phyloP scores from a whole-genome alignment of 2,888 invertebrate genomes.

The Villa cingulata region DNA sequence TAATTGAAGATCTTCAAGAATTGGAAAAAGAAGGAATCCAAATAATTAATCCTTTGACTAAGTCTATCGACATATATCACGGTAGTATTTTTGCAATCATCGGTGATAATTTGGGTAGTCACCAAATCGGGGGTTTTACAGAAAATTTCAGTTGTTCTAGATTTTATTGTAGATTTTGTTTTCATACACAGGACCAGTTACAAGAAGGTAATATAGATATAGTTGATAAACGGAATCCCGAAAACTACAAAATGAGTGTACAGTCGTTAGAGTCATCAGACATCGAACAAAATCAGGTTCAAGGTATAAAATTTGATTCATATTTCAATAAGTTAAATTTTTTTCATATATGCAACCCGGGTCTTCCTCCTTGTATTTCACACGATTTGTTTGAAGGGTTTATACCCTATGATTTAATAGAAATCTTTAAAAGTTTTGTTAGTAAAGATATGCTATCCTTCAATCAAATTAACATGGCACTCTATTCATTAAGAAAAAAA shows the following conservation, averaged over 20 bases:
- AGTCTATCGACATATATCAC: slow-evolving; percentile 9
- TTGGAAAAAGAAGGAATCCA: slow-evolving; percentile 18
- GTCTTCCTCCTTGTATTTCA: slow-evolving; percentile 21
- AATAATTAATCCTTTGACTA: slow-evolving; percentile 1
- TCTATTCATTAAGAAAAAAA: background rate
- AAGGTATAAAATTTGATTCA: slow-evolving; percentile 19
- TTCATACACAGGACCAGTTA: background rate
- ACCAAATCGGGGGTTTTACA: slow-evolving; percentile 21
- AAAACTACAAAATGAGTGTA: background rate
- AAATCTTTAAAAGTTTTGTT: slow-evolving; percentile 12
- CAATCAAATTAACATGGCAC: background rate
- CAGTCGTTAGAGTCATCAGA: too few relatives aligned
- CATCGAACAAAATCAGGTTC: background rate
- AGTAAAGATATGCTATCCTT: background rate
- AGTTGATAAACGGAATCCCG: background rate
- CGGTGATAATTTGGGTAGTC: slow-evolving; percentile 20
- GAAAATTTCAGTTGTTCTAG: slow-evolving; percentile 18
- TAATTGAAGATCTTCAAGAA: slow-evolving; percentile 17
- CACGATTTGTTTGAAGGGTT: slow-evolving; percentile 22
- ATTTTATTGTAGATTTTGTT: slow-evolving; percentile 20
- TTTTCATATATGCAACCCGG: slow-evolving; percentile 19
- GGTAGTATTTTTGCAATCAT: slow-evolving; percentile 17
- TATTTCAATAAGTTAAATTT: slow-evolving; percentile 17
- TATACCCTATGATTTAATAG: slow-evolving; percentile 16
- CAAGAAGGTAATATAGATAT: background rate